Base-by-base conservation (phyloP, 2,888 invertebrate species). In the Phortica magna region DNA sequence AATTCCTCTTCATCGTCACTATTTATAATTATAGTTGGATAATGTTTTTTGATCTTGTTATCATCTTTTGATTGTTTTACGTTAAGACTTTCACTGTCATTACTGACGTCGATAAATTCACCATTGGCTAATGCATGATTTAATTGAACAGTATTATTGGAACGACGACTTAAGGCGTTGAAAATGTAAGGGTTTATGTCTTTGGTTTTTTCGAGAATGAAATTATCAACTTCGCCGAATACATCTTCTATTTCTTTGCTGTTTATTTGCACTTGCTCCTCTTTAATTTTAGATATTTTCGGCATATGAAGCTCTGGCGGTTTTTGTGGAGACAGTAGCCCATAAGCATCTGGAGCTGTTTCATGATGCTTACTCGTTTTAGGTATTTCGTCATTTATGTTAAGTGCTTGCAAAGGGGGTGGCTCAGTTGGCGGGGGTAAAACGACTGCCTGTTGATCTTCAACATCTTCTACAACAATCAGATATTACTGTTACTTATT, bases 151-250 rank as follows among this genome's bases (percentile, higher is more conserved):
- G 14, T 55, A 17, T 55, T 9, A n/a, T 14, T 55, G 1, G 31
- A 31, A 31, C 31, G 31, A 1, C 31, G 31, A 9, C 55, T n/a
- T 4, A 90, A 77, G 31, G 81, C 79, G 19, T 86, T 89, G n/a
- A 81, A 88, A 1, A 90, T 67, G 43, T 89, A 88, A 0, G 89
- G 86, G 83, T 88, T 88, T 0, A 90, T 77, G n/a, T 83, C 75
- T 7, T 83, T 79, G 0, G 87, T 79, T 0, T 82, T 77, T 17
- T 83, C 80, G 7, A 89, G 77, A 10, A 90, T 78, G 1, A 80
- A 77, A 17, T 84, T 80, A 77, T 90, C 78, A 0, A 84, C 70
- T 3, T 83, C 83, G 0, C 91, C 91, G 73, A 91, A 91, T 53
- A 91, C 88, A 39, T 82, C 83, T 10, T 82, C 74, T n/a, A 91